Evolutionary conservation across 1,140 invertebrate species (phyloP), one percentile per base, ranked within the genome.

Genomic region (Drosophila kurseongensis): DNA sequence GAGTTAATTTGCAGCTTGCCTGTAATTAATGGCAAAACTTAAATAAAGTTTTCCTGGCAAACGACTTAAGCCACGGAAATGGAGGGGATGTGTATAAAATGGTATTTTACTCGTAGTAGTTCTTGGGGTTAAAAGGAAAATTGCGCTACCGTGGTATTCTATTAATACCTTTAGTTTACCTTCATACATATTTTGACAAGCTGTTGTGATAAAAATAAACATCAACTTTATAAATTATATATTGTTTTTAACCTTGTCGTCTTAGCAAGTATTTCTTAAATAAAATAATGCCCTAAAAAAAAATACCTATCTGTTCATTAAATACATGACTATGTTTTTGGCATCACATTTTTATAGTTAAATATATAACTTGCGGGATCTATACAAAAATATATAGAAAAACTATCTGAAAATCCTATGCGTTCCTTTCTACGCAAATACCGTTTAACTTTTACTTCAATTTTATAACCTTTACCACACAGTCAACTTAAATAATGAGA

Each of bases 1-100:
- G 44, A 42, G 12, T 50, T 69, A 7, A 50, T 42, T 72, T 72
- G 9, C 68, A 58, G 4, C 18, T 56, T 41, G 41, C 16, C 50
- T 16, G 8, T 44, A 52, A 72, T 56, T 71, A 58, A 71, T 71
- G 42, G 12, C 14, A 16, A 41, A 71, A 58, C 52, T 72, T 71
- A 10, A 71, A 50, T 58, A 36, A 69, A 58, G 36, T 69, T 71
- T 48, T 42, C 36, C 9, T 14, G 36, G 18, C 36, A 58, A 58
- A 36, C 40, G 36, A 29, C 36, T 36, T 50, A 71, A 57, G 63
- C 32, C 29, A 8, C 8, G 10, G 40, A 18, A 27, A 27, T 13
- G 4, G 35, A 6, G 5, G 14, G 38, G 10, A 18, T 40, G 40
- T 60, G 2, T 5, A 45, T 38, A n/a, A 4, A 9, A 40, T 23